Evolutionary conservation across 2,888 invertebrate genomes (phyloP).

Genomic region (Leptinotarsa rubiginosa): DNA sequence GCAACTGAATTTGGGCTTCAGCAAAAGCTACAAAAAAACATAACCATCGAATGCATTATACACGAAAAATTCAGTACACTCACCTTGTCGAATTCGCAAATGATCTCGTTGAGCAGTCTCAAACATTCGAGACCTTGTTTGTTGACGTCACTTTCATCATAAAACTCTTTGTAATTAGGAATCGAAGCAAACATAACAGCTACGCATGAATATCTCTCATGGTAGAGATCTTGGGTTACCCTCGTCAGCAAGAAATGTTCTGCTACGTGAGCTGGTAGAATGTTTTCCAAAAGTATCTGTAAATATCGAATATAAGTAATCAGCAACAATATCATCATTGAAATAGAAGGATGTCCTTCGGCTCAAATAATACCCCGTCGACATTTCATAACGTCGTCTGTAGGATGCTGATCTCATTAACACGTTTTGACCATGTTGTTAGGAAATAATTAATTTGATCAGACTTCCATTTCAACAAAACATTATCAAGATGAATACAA

Average conservation of each 20-base stretch:
- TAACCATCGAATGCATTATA: neutral
- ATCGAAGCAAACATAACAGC: constrained; percentile 99
- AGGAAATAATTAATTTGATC: too few relatives aligned
- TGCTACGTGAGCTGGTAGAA: constrained; percentile 95
- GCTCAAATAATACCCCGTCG: neutral
- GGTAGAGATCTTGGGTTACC: constrained; percentile 88
- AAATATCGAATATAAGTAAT: constrained; percentile 41
- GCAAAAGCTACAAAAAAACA: constrained; percentile 74
- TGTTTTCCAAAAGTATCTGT: constrained; percentile 92
- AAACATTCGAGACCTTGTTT: constrained; percentile 96
- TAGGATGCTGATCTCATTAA: too few relatives aligned
- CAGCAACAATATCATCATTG: neutral
- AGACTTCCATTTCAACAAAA: too few relatives aligned
- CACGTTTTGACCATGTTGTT: too few relatives aligned
- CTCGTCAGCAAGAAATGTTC: constrained; percentile 88
- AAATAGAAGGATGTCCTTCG: neutral
- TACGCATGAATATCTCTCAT: constrained; percentile 92
- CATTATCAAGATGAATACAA: too few relatives aligned
- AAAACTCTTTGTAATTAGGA: constrained; percentile 97
- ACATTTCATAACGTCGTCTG: neutral
- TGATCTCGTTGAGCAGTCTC: constrained; percentile 94
- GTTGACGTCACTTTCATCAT: constrained; percentile 96
- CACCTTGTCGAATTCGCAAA: constrained; percentile 98
- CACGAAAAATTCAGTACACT: neutral
- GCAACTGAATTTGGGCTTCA: constrained; percentile 94